These are phyloP conservation scores for Lethrus apterus DNA, from an alignment of 1,140 invertebrate species.

Conservation along the genomic window DNA sequence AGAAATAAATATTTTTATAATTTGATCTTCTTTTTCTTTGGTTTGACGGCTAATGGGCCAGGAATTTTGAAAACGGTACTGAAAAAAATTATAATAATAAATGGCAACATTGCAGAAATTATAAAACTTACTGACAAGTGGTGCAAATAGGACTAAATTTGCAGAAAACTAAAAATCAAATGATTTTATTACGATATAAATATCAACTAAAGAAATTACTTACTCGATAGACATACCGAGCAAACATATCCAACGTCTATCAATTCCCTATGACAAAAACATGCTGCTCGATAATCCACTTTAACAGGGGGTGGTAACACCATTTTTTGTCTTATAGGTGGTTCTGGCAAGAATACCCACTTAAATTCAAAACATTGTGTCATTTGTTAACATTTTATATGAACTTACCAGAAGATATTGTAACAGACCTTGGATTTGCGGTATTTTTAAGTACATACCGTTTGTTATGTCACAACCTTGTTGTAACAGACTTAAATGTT, in stretches of 20 bases:
- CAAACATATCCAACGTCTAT: conserved; percentile 96
- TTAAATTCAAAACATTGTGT: conserved; percentile 47
- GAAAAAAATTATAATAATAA: conserved; percentile 44
- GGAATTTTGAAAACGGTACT: conserved; percentile 79
- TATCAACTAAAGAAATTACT: conserved; percentile 37
- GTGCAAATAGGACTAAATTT: conserved; percentile 96
- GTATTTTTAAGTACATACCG: conserved; percentile 80
- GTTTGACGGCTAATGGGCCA: conserved; percentile 59
- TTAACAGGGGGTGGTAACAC: conserved; percentile 83
- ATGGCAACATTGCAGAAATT: neutral
- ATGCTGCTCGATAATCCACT: conserved; percentile 93
- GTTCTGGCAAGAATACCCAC: conserved; percentile 91
- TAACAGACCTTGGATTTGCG: conserved; percentile 72
- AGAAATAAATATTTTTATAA: conserved; percentile 35
- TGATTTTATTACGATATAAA: conserved; percentile 7
- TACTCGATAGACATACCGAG: conserved; percentile 94
- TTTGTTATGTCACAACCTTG: conserved; percentile 95
- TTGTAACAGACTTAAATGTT: conserved; percentile 83
- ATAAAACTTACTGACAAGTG: conserved; percentile 83
- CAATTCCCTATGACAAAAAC: conserved; percentile 95
- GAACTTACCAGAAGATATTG: conserved; percentile 80
- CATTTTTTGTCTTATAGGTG: conserved; percentile 68
- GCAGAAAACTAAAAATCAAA: conserved; percentile 80
- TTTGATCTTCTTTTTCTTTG: conserved; percentile 66
- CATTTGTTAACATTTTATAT: neutral